phyloP scores from a whole-genome alignment of 2,113 vertebrate species.

The Girardinichthys multiradiatus region DNA sequence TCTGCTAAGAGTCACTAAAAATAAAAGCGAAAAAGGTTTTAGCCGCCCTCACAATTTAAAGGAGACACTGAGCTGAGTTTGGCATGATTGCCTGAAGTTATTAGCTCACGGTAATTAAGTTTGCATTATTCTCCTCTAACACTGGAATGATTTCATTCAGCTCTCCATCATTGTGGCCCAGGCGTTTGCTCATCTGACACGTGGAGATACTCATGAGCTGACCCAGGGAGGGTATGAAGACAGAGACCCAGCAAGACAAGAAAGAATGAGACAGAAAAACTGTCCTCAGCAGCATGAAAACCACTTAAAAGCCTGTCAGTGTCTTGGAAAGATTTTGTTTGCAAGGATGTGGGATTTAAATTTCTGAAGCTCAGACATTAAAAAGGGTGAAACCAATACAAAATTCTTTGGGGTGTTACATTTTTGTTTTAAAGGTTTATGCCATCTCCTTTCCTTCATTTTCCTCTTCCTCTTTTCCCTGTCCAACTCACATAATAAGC shows the following conservation, averaged over 20 bases:
- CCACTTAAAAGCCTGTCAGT: conserved; percentile 47
- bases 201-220: conserved; percentile 47
- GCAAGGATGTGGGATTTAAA: conserved; percentile 26
- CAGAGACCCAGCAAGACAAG: conserved; percentile 18
- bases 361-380: background rate
- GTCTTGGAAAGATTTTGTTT: conserved; percentile 34
- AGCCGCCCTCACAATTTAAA: conserved; percentile 74
- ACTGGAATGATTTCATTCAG: conserved; percentile 54
- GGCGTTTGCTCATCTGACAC: conserved; percentile 37
- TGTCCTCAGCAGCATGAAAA: conserved; percentile 38
- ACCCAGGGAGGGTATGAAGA: conserved; percentile 49
- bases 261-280: conserved; percentile 17
- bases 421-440: background rate
- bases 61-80: conserved; percentile 70
- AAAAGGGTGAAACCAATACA: background rate
- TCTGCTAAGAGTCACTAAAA: conserved; percentile 60
- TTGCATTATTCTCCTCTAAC: conserved; percentile 72
- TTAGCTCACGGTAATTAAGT: conserved; percentile 79
- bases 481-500: too few species aligned
- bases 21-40: conserved; percentile 73
- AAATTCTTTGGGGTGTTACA: background rate
- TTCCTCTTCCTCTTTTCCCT: background rate
- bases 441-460: background rate
- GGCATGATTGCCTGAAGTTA: conserved; percentile 75
- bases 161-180: conserved; percentile 51